phyloP scores from a whole-genome alignment of 2,113 vertebrate species.

The Hypanus sabinus region DNA sequence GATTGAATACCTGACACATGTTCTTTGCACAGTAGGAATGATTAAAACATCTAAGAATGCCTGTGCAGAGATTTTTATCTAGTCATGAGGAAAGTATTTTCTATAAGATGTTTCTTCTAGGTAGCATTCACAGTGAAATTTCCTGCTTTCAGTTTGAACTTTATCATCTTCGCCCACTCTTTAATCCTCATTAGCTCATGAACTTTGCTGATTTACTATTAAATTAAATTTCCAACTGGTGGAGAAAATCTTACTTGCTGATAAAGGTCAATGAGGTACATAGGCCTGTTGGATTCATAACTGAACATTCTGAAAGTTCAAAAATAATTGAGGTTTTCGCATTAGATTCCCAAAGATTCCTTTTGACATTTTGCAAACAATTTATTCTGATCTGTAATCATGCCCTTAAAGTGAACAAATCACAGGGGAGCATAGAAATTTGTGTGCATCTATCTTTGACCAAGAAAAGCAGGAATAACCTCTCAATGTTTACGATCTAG shows the following conservation, averaged over 20 bases:
- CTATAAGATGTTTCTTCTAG: not conserved
- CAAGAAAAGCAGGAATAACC: not conserved
- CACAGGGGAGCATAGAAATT: not conserved
- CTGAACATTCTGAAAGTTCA: not conserved
- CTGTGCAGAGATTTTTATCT: not conserved
- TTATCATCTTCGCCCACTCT: not conserved
- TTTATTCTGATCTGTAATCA: not conserved
- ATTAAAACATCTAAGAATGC: not conserved
- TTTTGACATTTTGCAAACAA: too few species aligned
- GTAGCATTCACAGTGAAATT: not conserved
- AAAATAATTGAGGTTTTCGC: not conserved
- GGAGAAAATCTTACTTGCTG: not conserved
- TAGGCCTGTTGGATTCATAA: not conserved
- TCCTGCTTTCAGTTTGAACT: too few species aligned
- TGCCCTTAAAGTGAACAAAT: not conserved
- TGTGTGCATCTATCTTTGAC: not conserved
- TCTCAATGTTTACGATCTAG: not conserved
- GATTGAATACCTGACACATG: not conserved
- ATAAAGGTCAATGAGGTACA: not conserved
- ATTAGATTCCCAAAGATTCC: not conserved
- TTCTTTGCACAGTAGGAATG: not conserved
- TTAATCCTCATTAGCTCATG: not conserved
- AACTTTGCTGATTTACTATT: not conserved
- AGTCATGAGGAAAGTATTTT: not conserved
- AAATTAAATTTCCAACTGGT: not conserved